These are phyloP conservation scores for Drosophila nasuta DNA, from an alignment of 1,140 invertebrate species.

Conservation along the genomic window DNA sequence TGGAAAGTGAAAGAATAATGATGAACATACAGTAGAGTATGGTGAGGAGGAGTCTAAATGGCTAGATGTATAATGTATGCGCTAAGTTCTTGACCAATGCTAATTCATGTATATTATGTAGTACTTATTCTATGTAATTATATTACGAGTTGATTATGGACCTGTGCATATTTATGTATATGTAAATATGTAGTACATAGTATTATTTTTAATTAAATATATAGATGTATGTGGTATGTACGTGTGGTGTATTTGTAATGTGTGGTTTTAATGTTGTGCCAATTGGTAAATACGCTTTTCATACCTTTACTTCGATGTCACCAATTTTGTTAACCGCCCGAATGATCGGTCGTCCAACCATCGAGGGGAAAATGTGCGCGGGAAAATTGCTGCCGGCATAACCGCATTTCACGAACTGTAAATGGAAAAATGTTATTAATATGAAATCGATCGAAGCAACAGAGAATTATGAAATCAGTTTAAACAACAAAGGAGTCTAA, in stretches of 20 bases:
- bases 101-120: constrained; percentile 47
- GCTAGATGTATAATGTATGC: constrained; percentile 30
- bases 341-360: constrained; percentile 99
- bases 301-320: constrained; percentile 99
- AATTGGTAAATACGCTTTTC: constrained; percentile 75
- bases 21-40: constrained; percentile 35
- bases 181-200: constrained; percentile 7
- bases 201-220: constrained; percentile 3
- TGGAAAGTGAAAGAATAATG: constrained; percentile 10
- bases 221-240: constrained; percentile 6
- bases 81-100: constrained; percentile 49
- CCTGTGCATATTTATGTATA: constrained; percentile 35
- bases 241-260: constrained; percentile 1
- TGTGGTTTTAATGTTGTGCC: background rate
- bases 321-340: constrained; percentile 98
- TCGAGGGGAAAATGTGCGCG: constrained; percentile 98
- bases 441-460: background rate
- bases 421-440: constrained; percentile 48
- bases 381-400: constrained; percentile 99
- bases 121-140: constrained; percentile 51
- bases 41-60: constrained; percentile 22
- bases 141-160: constrained; percentile 40
- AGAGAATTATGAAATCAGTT: background rate
- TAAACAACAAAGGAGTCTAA: background rate
- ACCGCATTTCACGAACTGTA: constrained; percentile 99